phyloP scores from a whole-genome alignment of 2,888 invertebrate genomes.

The Platycheirus rosarum region DNA sequence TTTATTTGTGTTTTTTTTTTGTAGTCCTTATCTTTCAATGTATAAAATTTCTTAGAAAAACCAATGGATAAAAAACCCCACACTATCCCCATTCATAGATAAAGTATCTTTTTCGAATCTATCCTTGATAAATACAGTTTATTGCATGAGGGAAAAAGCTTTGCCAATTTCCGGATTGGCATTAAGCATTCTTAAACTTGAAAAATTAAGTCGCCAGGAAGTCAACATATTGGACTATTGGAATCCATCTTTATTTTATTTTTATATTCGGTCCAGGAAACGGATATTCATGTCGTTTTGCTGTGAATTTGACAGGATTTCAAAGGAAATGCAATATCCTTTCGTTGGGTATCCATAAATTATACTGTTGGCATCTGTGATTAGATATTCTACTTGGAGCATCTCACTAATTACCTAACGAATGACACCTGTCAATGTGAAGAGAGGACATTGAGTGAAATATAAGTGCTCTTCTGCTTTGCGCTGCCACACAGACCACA shows the following conservation, averaged over 20 bases:
- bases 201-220: constrained; percentile 66
- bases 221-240: constrained; percentile 47
- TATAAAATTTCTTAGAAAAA: constrained; percentile 5
- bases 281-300: constrained; percentile 2
- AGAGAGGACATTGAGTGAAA: constrained; percentile 46
- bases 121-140: neutral
- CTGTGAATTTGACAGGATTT: neutral
- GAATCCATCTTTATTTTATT: constrained; percentile 19
- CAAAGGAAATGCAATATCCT: constrained; percentile 27
- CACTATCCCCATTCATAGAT: constrained; percentile 19
- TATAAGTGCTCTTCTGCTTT: constrained; percentile 14
- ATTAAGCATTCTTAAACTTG: constrained; percentile 66
- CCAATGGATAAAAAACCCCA: constrained; percentile 5
- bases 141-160: neutral
- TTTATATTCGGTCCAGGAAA: neutral
- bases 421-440: constrained; percentile 67
- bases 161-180: constrained; percentile 60
- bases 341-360: constrained; percentile 42
- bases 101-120: constrained; percentile 25
- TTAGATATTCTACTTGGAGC: constrained; percentile 65
- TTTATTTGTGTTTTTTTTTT: neutral
- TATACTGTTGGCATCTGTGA: constrained; percentile 42
- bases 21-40: constrained; percentile 1
- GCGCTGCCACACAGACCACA: neutral
- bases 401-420: constrained; percentile 58